Percentiles rank a stretch among this genome's conserved stretches.
phyloP scores from a whole-genome alignment of 2,797 vertebrate genomes.

The Peromyscus melanophrys region DNA sequence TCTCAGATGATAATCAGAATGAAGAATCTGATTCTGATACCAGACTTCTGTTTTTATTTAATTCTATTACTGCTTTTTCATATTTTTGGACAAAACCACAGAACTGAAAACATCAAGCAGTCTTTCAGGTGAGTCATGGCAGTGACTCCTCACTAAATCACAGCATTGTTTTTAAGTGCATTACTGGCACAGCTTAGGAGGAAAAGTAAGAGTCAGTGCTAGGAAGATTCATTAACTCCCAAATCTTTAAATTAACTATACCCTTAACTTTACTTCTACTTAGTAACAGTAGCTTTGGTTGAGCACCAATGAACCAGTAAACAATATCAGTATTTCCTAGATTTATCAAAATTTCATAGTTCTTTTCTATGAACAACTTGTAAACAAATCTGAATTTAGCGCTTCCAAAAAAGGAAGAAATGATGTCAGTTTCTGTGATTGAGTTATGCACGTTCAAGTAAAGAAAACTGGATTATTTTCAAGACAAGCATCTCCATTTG shows the following conservation, averaged over 20 bases:
- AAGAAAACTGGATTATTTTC: slow-evolving; percentile 73
- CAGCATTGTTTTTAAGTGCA: background rate
- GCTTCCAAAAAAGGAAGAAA: slow-evolving; percentile 68
- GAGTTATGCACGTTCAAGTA: slow-evolving; percentile 58
- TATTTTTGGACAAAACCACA: slow-evolving; percentile 3
- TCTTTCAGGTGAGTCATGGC: background rate
- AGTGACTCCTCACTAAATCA: background rate
- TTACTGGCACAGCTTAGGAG: background rate
- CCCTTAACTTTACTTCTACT: slow-evolving; percentile 1
- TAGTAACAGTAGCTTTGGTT: background rate
- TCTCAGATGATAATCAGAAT: slow-evolving; percentile 22
- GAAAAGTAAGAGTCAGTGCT: background rate
- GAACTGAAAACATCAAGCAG: background rate
- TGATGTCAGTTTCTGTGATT: slow-evolving; percentile 57
- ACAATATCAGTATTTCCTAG: background rate
- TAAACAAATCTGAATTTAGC: slow-evolving; percentile 71
- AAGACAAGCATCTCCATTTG: slow-evolving; percentile 63
- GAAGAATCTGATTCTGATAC: slow-evolving; percentile 9
- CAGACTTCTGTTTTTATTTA: slow-evolving; percentile 61
- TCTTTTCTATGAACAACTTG: slow-evolving; percentile 65
- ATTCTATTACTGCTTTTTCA: background rate
- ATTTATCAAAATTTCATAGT: background rate
- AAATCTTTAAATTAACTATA: slow-evolving; percentile 33
- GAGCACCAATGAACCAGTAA: slow-evolving; percentile 18
- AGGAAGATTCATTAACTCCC: background rate